Conservation (phyloP, 2,888 invertebrate genomes). For the Apotomis capreana region DNA sequence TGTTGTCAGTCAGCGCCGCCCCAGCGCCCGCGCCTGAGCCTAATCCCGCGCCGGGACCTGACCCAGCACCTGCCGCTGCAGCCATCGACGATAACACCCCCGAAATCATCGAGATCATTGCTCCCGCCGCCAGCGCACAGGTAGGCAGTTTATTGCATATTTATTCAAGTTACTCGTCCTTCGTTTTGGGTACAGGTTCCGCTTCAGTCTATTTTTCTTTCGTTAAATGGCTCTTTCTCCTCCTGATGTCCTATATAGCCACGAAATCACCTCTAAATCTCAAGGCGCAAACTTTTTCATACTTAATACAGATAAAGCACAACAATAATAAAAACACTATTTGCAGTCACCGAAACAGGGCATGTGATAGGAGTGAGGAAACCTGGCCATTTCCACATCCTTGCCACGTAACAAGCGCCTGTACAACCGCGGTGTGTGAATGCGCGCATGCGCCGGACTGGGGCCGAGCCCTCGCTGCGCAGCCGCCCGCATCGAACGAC, state of each 20-base stretch:
- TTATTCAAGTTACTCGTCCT: neutral
- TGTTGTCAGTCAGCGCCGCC: constrained; percentile 48
- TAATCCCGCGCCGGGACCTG: constrained; percentile 55
- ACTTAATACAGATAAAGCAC: too few relatives aligned
- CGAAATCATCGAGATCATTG: constrained; percentile 80
- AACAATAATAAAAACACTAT: neutral
- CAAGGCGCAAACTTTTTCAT: too few relatives aligned
- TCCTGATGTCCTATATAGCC: too few relatives aligned
- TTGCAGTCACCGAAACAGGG: neutral
- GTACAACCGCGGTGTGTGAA: constrained; percentile 20
- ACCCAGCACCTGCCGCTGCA: constrained; percentile 56
- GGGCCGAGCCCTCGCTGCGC: constrained; percentile 47
- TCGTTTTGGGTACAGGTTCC: too few relatives aligned
- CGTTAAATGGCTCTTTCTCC: neutral
- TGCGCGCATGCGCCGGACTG: constrained; percentile 8
- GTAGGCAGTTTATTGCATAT: constrained; percentile 49
- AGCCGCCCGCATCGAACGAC: constrained; percentile 44
- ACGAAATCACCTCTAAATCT: too few relatives aligned
- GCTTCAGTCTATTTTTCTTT: too few relatives aligned
- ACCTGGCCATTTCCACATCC: neutral
- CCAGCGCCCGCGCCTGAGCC: constrained; percentile 57
- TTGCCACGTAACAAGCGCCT: neutral
- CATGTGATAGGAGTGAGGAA: constrained; percentile 6
- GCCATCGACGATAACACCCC: constrained; percentile 66
- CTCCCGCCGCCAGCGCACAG: constrained; percentile 78